Evolutionary conservation across 2,113 vertebrate genomes (phyloP).

Genomic region (Phylloscopus whistleri): DNA sequence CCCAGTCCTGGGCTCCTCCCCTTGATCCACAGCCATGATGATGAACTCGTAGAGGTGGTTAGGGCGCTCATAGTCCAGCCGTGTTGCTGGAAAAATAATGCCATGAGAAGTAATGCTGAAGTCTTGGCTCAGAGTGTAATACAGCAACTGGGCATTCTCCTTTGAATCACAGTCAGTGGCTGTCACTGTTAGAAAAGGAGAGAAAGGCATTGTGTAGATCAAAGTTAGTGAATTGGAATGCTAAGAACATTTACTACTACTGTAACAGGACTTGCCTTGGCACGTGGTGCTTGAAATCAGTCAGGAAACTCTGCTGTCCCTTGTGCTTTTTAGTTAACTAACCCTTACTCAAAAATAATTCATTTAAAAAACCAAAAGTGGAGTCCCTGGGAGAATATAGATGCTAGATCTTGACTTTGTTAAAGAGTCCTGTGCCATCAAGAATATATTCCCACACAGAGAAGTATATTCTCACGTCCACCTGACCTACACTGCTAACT

Average conservation of each 20-base stretch:
- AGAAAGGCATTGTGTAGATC: background rate
- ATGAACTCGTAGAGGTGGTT: conserved; percentile 89
- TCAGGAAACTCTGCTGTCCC: background rate
- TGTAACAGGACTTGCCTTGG: background rate
- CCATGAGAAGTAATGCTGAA: conserved; percentile 84
- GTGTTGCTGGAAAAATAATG: conserved; percentile 80
- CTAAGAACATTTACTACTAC: background rate
- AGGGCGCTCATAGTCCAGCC: conserved; percentile 81
- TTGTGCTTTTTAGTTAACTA: background rate
- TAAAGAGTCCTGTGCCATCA: background rate
- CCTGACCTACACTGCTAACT: background rate
- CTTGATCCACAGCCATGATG: conserved; percentile 86
- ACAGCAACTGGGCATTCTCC: conserved; percentile 81
- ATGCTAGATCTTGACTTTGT: background rate
- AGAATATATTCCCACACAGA: background rate
- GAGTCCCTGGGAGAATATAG: background rate
- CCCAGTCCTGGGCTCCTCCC: conserved; percentile 80
- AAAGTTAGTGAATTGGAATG: background rate
- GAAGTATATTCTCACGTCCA: background rate
- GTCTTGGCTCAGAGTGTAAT: conserved; percentile 84
- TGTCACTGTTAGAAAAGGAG: conserved; percentile 71
- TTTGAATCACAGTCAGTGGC: conserved; percentile 87
- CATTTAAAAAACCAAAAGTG: background rate
- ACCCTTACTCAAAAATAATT: background rate
- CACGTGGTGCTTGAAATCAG: background rate